Conservation (phyloP, 2,797 vertebrate species). For the Brachyrhaphis roseni region DNA sequence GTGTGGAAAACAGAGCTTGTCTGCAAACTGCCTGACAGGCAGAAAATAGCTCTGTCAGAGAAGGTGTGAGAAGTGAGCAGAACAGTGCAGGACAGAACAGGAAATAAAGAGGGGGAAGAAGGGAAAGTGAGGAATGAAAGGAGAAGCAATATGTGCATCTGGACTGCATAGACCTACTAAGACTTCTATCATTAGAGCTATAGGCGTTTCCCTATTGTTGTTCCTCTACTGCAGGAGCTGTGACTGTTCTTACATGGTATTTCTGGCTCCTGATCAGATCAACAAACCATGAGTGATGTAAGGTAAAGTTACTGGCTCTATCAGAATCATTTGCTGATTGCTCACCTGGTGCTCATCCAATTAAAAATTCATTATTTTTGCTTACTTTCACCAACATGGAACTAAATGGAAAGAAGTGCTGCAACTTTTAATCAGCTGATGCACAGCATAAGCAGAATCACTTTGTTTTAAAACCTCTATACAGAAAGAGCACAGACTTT, state of each 20-base stretch:
- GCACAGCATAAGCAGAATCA: not conserved
- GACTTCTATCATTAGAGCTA: not conserved
- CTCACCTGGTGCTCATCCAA: not conserved
- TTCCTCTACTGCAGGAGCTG: not conserved
- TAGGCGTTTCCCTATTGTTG: not conserved
- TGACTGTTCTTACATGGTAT: not conserved
- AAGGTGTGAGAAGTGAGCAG: conserved; percentile 50
- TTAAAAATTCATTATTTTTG: not conserved
- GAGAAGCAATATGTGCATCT: not conserved
- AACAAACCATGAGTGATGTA: not conserved
- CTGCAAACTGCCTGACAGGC: conserved; percentile 72
- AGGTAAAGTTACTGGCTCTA: not conserved
- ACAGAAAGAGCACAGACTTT: not conserved
- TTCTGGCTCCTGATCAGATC: not conserved
- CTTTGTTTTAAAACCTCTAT: not conserved
- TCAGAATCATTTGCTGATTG: not conserved
- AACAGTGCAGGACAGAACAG: conserved; percentile 4
- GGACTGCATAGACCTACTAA: not conserved
- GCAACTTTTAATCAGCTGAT: not conserved
- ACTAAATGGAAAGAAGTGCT: not conserved
- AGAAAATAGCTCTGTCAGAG: conserved; percentile 72
- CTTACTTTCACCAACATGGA: not conserved
- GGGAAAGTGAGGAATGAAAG: not conserved
- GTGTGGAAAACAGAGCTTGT: conserved; percentile 63
- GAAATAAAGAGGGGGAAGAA: not conserved